Evolutionary conservation across 1,140 invertebrate genomes (phyloP), one percentile per base, ranked within the genome.

Genomic region (Probaryconus sp.): DNA sequence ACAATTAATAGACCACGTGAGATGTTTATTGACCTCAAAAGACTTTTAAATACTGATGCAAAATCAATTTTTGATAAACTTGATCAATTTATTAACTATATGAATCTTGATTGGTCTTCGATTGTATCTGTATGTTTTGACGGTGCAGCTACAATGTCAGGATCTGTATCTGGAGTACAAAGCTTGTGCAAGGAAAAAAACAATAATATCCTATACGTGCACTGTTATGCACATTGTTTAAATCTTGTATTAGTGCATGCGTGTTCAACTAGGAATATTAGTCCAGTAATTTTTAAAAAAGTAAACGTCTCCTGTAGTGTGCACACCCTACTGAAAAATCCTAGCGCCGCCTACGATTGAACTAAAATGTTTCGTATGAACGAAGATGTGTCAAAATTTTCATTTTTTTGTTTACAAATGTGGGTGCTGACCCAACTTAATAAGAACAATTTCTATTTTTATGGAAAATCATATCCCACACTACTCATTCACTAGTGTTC

Each of bases 181-280:
- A 42, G 35, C 5, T 30, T 33, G 20, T 56, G 50, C 13, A 55
- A 67, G 16, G 5, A 56, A 55, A 10, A 20, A 17, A 56, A 55
- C 31, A 16, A 13, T 21, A n/a, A 33, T 20, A 42, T 56, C n/a
- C 31, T 56, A 16, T 56, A 56, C 20, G 50, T 67, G 9, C 63
- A 56, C 7, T 67, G 63, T 28, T 67, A 55, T 17, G 63, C 28
- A 21, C 50, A 67, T 42, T 67, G 50, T 38, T 55, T 67, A 5
- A 67, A 67, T 48, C 28, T 55, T 0, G 14, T 20, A 26, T 38
- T 64, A 18, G 48, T 64, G 10, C 21, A 10, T 51, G 26, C 48
- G 16, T 64, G 47, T 43, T 20, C 26, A 17, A 43, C 9, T n/a
- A 47, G 53, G 17, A 64, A 64, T 17, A 18, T 53, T 5, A 64